Evolutionary conservation across 1,140 invertebrate genomes (phyloP).

Genomic region (Tribolium madens): DNA sequence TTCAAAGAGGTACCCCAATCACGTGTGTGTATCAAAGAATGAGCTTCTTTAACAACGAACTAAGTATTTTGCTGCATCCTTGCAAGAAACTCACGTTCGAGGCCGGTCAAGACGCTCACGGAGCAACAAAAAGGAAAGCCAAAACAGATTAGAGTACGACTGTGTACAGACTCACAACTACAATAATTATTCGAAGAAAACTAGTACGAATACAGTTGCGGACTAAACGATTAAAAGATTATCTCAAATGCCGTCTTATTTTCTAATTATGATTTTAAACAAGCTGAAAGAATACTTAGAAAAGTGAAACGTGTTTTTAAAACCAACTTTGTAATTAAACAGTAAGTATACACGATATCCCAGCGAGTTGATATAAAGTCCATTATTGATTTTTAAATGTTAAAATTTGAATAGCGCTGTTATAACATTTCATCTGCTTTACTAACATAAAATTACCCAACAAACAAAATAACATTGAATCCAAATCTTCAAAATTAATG

Average conservation of each 20-base stretch:
- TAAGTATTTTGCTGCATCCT: slow-evolving; percentile 37
- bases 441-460: too few relatives aligned
- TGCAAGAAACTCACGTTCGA: slow-evolving; percentile 45
- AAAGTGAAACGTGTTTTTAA: background rate
- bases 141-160: slow-evolving; percentile 46
- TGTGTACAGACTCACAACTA: slow-evolving; percentile 48
- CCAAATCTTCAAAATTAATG: too few relatives aligned
- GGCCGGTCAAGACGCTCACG: slow-evolving; percentile 6
- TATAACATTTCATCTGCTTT: too few relatives aligned
- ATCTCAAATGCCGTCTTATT: background rate
- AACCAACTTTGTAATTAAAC: background rate
- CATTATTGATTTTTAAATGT: too few relatives aligned
- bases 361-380: too few relatives aligned
- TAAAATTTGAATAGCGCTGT: too few relatives aligned
- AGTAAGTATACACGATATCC: too few relatives aligned
- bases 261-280: background rate
- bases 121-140: slow-evolving; percentile 33
- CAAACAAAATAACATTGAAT: too few relatives aligned
- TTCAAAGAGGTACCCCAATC: slow-evolving; percentile 33
- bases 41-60: slow-evolving; percentile 17
- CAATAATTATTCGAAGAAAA: slow-evolving; percentile 1
- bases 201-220: background rate
- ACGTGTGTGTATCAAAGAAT: slow-evolving; percentile 34
- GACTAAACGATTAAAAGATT: background rate
- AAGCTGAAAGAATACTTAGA: background rate